Conservation (phyloP, 2,888 invertebrate genomes). For the Rhimphoctona megacephalus region DNA sequence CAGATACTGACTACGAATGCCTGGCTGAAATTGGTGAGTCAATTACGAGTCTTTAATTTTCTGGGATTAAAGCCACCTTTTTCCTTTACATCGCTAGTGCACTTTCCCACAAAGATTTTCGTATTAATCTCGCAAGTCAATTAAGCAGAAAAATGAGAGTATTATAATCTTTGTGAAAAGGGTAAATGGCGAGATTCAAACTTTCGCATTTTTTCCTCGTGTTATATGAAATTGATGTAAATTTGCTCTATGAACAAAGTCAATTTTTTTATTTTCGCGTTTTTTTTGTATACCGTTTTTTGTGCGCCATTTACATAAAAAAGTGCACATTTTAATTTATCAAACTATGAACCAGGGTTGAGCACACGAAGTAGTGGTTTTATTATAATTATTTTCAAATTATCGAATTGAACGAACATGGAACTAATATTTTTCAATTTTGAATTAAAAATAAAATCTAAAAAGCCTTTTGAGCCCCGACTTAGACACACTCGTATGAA, state of each 20-base stretch:
- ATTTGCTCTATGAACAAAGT: too few species aligned
- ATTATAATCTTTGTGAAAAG: background rate
- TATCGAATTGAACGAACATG: background rate
- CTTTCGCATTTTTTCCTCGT: background rate
- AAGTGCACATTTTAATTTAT: background rate
- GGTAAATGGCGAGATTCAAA: background rate
- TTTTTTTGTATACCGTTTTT: background rate
- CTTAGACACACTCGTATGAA: background rate
- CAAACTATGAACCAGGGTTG: too few species aligned
- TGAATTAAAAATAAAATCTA: too few species aligned
- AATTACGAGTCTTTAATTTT: conserved; percentile 81
- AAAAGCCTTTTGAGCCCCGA: too few species aligned
- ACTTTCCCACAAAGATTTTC: background rate
- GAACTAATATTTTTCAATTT: too few species aligned
- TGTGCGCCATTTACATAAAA: background rate
- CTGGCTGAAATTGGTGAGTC: conserved; percentile 99
- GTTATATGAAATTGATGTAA: background rate
- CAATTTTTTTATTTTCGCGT: too few species aligned
- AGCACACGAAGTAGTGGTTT: background rate
- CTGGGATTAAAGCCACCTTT: background rate
- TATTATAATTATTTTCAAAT: background rate
- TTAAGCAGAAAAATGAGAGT: background rate
- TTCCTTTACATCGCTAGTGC: background rate
- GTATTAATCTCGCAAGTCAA: background rate
- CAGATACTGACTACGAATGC: conserved; percentile 99